These are phyloP conservation scores for Enteromius paludinosus DNA, from an alignment of 2,797 vertebrate genomes.

Conservation along the genomic window DNA sequence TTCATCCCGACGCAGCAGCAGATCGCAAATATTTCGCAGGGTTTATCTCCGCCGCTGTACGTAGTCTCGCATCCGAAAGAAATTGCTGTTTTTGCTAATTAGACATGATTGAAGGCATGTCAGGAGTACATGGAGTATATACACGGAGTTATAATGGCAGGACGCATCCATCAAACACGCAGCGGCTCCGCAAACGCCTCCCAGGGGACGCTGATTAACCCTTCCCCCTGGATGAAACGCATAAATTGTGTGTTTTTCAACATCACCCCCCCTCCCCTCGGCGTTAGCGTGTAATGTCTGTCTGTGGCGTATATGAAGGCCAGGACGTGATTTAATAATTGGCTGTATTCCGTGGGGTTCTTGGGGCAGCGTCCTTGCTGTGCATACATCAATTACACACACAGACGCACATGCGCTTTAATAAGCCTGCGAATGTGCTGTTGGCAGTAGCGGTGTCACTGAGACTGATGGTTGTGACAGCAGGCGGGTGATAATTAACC, in stretches of 20 bases:
- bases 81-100: conserved; percentile 53
- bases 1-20: conserved; percentile 34
- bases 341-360: conserved; percentile 1
- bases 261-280: background rate
- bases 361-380: conserved; percentile 28
- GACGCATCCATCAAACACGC: conserved; percentile 45
- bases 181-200: conserved; percentile 3
- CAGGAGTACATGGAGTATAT: conserved; percentile 29
- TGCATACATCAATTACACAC: conserved; percentile 39
- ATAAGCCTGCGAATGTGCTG: conserved; percentile 26
- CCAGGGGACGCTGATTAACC: conserved; percentile 45
- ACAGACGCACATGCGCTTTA: conserved; percentile 37
- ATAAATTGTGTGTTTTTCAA: conserved; percentile 17
- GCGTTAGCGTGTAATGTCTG: background rate
- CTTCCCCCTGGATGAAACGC: conserved; percentile 15
- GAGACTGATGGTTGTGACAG: conserved; percentile 42
- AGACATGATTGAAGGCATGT: conserved; percentile 45
- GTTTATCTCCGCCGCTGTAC: background rate
- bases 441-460: conserved; percentile 40
- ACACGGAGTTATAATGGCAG: conserved; percentile 37
- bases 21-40: conserved; percentile 41
- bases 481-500: conserved; percentile 51
- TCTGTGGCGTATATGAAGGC: background rate
- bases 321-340: conserved; percentile 42
- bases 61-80: conserved; percentile 27